A percentile compares a stretch with the other conserved stretches of the same genome.
These are phyloP conservation scores for Brachionichthys hirsutus DNA, from an alignment of 2,113 vertebrate species.

Conservation along the genomic window DNA sequence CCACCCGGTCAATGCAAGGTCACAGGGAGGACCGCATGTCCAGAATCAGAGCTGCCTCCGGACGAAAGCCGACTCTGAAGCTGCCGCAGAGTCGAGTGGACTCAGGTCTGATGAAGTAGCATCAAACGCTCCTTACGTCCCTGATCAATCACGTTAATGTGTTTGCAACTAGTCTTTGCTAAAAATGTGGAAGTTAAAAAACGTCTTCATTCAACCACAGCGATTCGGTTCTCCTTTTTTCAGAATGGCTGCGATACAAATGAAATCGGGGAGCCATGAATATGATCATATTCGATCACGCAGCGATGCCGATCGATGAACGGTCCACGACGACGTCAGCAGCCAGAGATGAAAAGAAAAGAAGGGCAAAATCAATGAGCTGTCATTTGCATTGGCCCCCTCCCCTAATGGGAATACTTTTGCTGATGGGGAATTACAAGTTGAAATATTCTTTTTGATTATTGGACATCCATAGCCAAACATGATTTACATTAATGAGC, in stretches of 20 bases:
- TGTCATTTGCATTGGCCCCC: constrained; percentile 76
- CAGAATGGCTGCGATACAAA: constrained; percentile 64
- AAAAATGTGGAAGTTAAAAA: too few species aligned
- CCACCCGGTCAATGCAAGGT: constrained; percentile 73
- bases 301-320: constrained; percentile 82
- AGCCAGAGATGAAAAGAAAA: constrained; percentile 51
- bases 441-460: constrained; percentile 84
- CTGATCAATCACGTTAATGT: too few species aligned
- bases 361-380: constrained; percentile 75
- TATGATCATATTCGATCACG: constrained; percentile 79
- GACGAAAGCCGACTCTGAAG: constrained; percentile 56
- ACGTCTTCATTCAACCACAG: constrained; percentile 46
- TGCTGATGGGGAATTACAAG: constrained; percentile 72
- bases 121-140: constrained; percentile 41
- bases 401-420: constrained; percentile 77
- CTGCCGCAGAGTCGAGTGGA: constrained; percentile 29
- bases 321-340: constrained; percentile 81
- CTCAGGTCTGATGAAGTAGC: constrained; percentile 52
- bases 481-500: constrained; percentile 87
- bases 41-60: constrained; percentile 51
- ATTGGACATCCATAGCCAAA: constrained; percentile 86
- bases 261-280: constrained; percentile 77
- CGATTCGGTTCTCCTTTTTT: constrained; percentile 54
- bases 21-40: constrained; percentile 38
- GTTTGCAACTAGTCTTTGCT: too few species aligned